Evolutionary conservation across 2,797 vertebrate species (phyloP), one percentile per base, ranked within the genome.

Genomic region (Xiphorhynchus erythropygius): DNA sequence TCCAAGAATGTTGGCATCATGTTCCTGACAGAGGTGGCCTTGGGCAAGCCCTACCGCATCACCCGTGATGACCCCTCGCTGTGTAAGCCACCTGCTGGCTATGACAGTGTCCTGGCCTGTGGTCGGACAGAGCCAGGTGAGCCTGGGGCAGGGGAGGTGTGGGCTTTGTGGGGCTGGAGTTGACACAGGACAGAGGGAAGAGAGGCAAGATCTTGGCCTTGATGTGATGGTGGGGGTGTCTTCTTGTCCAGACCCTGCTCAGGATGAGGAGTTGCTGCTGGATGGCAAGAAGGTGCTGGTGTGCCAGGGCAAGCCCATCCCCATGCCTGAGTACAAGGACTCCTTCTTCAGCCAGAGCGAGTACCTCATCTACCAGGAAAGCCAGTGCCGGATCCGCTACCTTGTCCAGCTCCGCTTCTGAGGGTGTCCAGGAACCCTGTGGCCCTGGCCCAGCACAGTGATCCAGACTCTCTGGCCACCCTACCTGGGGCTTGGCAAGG

Each of bases 311-410:
- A 93, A 87, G 19, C 97, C 98, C 18, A 47, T 97, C 57, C 2
- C 52, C 0, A 97, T 98, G 95, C 49, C 96, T 2, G 57, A 98
- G 86, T 99, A 97, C 91, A 24, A 94, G 16, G 5, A 30, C 3
- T 99, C 98, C 93, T 0, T 0, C 62, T 99, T 99, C 95, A 2
- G 2, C 60, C 98, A 98, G 80, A 99, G 99, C 11, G 98, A 99
- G 97, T 99, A 99, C 97, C 98, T 99, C 64, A 97, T 99, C 97
- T 99, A 99, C 97, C 97, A 98, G 87, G 99, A 99, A 95, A 99
- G 97, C 93, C 99, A 99, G 95, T 99, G 99, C 80, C 92, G 97
- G 70, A 96, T 99, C 47, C 98, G 98, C 64, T 99, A 98, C 96
- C 98, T 99, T 52, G 96, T 99, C 87, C 98, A 99, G 95, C 90